Evolutionary conservation across 2,888 invertebrate species (phyloP), one percentile per base, ranked within the genome.

Genomic region (Archaeoteleia sp.): DNA sequence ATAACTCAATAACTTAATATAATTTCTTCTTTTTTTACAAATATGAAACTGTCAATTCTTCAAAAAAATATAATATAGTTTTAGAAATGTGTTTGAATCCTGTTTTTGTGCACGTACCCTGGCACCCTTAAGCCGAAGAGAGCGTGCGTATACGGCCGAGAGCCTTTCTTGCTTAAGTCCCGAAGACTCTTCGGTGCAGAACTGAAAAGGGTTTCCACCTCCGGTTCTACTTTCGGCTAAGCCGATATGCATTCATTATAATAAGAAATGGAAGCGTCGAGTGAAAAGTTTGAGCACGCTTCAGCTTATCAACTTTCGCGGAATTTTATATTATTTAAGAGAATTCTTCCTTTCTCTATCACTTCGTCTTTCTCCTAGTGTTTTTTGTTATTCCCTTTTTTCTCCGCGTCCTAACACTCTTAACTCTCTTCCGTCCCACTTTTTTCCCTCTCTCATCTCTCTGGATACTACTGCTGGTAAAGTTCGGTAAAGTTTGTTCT

Each of bases 181-280:
- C 49, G 71, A 74, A 76, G 73, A 74, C 73, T 73, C 60, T 55
- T 63, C 67, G 67, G 66, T 73, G 72, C 71, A 57, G 71, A 72
- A 73, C 70, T 71, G 68, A 77, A 82, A 80, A 82, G 79, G 78
- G 79, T 82, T 82, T 78, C 76, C 72, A 76, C 66, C 70, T 74
- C 67, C 62, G 72, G 67, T 75, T 77, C 72, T 67, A 74, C 75
- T 78, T 77, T 74, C 77, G 75, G 77, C 78, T 84, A 84, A 84
- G 84, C 84, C 83, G 83, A 84, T 84, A 83, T 84, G 81, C 83
- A 84, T 84, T 84, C 82, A 83, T 84, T 84, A 84, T 80, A 83
- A 82, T 82, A 82, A 83, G 82, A 80, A 82, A 83, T 83, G 82
- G 75, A 78, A 79, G 78, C 62, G 67, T 37, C 61, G 74, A 78